A percentile compares a stretch with the other conserved stretches of the same genome.
Conservation (phyloP, 2,797 vertebrate genomes). For the Thamnophis elegans region DNA sequence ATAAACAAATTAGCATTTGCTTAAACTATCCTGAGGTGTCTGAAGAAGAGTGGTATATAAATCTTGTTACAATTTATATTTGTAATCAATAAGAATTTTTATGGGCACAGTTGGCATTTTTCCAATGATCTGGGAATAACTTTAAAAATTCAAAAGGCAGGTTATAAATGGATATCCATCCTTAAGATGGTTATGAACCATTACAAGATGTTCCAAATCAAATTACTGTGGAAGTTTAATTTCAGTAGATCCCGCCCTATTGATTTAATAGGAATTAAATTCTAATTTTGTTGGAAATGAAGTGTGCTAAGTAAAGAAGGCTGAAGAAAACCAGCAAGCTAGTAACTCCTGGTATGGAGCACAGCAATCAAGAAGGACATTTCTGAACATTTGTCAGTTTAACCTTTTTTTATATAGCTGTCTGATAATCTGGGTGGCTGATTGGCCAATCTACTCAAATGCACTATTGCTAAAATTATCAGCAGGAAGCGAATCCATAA, state of each 20-base stretch:
- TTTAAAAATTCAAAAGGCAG: background rate
- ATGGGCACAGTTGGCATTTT: background rate
- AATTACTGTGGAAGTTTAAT: background rate
- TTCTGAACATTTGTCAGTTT: background rate
- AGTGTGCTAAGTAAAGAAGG: background rate
- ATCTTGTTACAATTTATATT: background rate
- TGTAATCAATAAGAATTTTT: background rate
- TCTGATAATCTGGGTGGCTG: conserved; percentile 51
- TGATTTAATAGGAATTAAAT: background rate
- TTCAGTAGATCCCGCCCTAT: background rate
- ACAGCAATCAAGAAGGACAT: background rate
- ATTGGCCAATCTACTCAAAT: conserved; percentile 70
- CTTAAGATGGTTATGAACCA: background rate
- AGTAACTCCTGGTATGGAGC: background rate
- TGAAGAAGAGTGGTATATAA: background rate
- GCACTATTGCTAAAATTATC: conserved; percentile 50
- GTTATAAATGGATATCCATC: background rate
- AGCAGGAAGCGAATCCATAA: conserved; percentile 54
- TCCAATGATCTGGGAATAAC: background rate
- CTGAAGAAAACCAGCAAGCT: background rate
- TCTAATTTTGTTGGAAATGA: background rate
- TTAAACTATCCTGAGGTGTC: background rate
- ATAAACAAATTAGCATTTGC: background rate
- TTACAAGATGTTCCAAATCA: background rate
- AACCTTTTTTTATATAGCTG: conserved; percentile 57